A percentile compares a stretch with the other conserved stretches of the same genome.
phyloP scores from a whole-genome alignment of 37 sponge, comb jelly and placozoan genomes.

The Oopsacas minuta region DNA sequence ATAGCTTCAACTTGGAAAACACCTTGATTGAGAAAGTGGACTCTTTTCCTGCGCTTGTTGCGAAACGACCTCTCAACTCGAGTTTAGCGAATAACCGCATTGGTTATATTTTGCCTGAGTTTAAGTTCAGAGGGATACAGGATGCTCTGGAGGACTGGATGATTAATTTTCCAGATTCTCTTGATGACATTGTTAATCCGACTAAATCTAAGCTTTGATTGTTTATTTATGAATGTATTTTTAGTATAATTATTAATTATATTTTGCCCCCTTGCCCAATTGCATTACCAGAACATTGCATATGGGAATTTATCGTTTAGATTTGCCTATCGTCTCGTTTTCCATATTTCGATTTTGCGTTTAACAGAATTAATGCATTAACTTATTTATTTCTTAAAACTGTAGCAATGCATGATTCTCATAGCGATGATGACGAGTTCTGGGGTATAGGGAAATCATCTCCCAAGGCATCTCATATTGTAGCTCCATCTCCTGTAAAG shows the following conservation, averaged over 20 bases:
- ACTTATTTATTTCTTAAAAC: not conserved
- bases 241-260: not conserved
- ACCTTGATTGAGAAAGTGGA: not conserved
- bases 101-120: not conserved
- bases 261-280: not conserved
- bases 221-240: not conserved
- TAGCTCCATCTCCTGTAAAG: not conserved
- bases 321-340: too few species aligned
- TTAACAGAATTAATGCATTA: not conserved
- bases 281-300: not conserved
- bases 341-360: not conserved
- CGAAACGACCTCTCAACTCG: constrained; percentile 7
- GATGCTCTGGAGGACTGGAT: not conserved
- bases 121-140: not conserved
- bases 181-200: not conserved
- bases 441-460: not conserved
- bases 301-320: not conserved
- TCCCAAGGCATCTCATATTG: not conserved
- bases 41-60: not conserved
- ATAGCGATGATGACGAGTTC: not conserved
- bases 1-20: not conserved
- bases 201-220: not conserved
- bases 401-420: not conserved
- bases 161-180: not conserved
- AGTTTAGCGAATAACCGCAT: not conserved